These are phyloP conservation scores for Irena cyanogastra DNA, from an alignment of 2,113 vertebrate genomes.

Conservation along the genomic window DNA sequence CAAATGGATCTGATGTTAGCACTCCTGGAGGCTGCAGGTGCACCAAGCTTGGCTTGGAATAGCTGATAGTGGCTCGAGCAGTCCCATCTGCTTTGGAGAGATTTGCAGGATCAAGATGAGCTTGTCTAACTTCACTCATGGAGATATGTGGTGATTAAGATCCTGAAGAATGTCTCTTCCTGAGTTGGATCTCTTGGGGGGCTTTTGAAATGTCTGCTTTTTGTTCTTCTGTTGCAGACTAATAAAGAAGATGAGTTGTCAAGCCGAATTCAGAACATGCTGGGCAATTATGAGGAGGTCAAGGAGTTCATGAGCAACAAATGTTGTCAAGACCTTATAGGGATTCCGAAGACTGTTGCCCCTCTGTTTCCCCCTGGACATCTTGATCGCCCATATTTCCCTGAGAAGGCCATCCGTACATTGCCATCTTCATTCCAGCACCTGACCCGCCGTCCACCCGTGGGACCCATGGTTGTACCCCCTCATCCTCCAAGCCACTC, in stretches of 20 bases:
- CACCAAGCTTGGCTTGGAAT: neutral
- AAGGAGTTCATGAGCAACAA: slow-evolving; percentile 74
- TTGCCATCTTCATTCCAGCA: slow-evolving; percentile 68
- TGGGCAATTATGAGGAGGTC: slow-evolving; percentile 91
- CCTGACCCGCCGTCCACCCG: slow-evolving; percentile 34
- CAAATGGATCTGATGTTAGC: neutral
- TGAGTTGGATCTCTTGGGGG: neutral
- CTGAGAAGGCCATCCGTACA: slow-evolving; percentile 52
- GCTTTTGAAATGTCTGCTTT: neutral
- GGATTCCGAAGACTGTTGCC: slow-evolving; percentile 52
- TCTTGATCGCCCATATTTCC: slow-evolving; percentile 29
- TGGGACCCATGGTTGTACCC: slow-evolving; percentile 33
- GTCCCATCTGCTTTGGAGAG: neutral
- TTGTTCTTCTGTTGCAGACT: slow-evolving; percentile 73
- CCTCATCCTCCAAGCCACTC: slow-evolving; percentile 42
- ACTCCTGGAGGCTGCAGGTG: neutral
- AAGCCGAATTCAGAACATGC: slow-evolving; percentile 87
- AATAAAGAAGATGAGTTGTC: slow-evolving; percentile 91
- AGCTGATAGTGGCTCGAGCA: neutral
- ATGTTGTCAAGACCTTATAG: slow-evolving; percentile 63
- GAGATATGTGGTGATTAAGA: neutral
- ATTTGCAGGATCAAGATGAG: neutral
- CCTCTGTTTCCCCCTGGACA: slow-evolving; percentile 47
- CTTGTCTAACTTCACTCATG: neutral
- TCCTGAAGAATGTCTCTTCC: neutral